Base-by-base conservation (phyloP, 2,113 vertebrate species). In the Penelope pileata region DNA sequence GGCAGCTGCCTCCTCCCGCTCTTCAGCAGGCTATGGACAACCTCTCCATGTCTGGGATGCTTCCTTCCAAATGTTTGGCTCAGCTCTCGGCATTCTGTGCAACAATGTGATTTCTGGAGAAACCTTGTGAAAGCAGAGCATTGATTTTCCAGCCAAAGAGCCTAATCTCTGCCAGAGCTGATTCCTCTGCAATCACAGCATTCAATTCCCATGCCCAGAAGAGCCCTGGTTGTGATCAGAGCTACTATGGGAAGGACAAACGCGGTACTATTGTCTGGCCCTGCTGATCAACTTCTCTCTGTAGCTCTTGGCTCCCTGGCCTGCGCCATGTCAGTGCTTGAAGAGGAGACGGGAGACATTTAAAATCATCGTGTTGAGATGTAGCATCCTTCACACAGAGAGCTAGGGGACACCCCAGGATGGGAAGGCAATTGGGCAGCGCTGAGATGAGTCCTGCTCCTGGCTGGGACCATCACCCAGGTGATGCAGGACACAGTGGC, bases 31-130 rank as follows among this genome's bases (percentile, higher is more conserved):
- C 34, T 63, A 70, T 0, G 0, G 64, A 40, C 70, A 94, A 90
- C 15, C 3, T 70, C 50, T 63, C 47, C 34, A 4, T 13, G 45
- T 60, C 54, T 60, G 16, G 47, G 90, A 60, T 48, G 40, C 48
- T 77, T 90, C 64, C 78, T 91, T 70, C 47, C 56, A 88, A 81
- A 59, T 3, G 0, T 42, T 78, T 91, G 79, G n/a, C 60, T 63
- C 9, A 2, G 12, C 38, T 75, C 42, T 42, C 43, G 15, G 27
- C 80, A 62, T 83, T 91, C 56, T 77, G 84, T 18, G 59, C 78
- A 90, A 94, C 70, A 10, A 34, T 3, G 0, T 74, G 75, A 81
- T 56, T 97, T 94, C 82, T 78, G 56, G 19, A 91, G 72, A 94
- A 96, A 67, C 5, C 15, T 60, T 82, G 18, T 91, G 60, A 75